Evolutionary conservation across 2,113 vertebrate species (phyloP).

Genomic region (Pseudopodoces humilis): DNA sequence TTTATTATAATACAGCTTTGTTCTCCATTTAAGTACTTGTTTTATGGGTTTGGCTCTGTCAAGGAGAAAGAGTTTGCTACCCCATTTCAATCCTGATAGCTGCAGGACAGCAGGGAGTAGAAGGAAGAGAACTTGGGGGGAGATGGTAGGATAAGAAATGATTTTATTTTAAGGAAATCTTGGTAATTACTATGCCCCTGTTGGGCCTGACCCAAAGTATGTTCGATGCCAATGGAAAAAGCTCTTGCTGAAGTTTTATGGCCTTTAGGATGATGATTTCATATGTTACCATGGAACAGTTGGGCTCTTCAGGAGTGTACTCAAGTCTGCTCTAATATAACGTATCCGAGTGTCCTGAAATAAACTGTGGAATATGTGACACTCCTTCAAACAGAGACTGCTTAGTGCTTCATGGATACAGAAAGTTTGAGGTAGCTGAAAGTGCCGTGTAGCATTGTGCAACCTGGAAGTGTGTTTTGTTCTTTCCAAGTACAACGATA

Average conservation of each 20-base stretch:
- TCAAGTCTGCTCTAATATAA: background rate
- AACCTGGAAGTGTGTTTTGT: background rate
- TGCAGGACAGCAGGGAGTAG: background rate
- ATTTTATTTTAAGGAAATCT: background rate
- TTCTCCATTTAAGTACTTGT: background rate
- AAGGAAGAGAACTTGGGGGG: background rate
- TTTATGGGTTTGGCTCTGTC: background rate
- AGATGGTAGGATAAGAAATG: background rate
- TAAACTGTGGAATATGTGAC: background rate
- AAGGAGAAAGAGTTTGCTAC: background rate
- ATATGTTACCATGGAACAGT: background rate
- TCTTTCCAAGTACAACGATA: background rate
- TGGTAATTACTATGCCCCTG: background rate
- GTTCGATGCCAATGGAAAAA: background rate
- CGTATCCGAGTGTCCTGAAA: rapidly evolving
- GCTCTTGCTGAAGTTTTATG: background rate
- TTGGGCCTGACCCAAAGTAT: background rate
- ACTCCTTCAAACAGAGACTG: background rate
- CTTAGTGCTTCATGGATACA: background rate
- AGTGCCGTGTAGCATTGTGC: background rate
- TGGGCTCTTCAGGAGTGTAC: background rate
- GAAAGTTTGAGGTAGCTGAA: background rate
- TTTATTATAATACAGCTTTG: background rate
- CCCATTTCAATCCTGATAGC: background rate
- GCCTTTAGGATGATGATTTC: background rate